Conservation (phyloP, 2,797 vertebrate species). For the Oreochromis mossambicus region DNA sequence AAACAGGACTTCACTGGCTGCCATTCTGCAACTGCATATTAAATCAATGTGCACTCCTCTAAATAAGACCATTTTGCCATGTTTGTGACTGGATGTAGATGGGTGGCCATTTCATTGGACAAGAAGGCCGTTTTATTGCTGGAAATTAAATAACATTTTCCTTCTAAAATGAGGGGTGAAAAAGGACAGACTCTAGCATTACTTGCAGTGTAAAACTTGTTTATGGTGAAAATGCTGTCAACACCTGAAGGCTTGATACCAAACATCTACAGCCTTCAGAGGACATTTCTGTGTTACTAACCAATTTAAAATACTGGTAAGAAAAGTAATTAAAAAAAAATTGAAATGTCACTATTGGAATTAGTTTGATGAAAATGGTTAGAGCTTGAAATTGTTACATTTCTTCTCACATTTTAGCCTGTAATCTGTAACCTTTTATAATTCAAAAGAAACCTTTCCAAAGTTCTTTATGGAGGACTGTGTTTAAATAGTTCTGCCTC, state of each 20-base stretch:
- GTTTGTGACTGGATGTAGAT: not conserved
- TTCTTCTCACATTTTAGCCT: not conserved
- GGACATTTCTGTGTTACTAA: not conserved
- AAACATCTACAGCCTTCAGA: not conserved
- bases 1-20: not conserved
- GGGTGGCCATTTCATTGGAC: not conserved
- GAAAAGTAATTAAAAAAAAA: not conserved
- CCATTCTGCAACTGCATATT: not conserved
- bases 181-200: not conserved
- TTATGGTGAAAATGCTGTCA: not conserved
- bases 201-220: not conserved
- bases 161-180: not conserved
- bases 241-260: not conserved
- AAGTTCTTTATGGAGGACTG: conserved; percentile 61
- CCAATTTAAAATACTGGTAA: not conserved
- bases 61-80: not conserved
- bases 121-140: not conserved
- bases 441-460: not conserved
- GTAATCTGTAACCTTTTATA: not conserved
- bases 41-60: not conserved
- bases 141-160: not conserved
- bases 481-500: conserved; percentile 52
- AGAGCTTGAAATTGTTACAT: not conserved
- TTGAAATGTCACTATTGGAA: not conserved
- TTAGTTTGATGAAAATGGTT: not conserved